These are phyloP conservation scores for Podilymbus podiceps DNA, from an alignment of 2,113 vertebrate species.

Conservation along the genomic window DNA sequence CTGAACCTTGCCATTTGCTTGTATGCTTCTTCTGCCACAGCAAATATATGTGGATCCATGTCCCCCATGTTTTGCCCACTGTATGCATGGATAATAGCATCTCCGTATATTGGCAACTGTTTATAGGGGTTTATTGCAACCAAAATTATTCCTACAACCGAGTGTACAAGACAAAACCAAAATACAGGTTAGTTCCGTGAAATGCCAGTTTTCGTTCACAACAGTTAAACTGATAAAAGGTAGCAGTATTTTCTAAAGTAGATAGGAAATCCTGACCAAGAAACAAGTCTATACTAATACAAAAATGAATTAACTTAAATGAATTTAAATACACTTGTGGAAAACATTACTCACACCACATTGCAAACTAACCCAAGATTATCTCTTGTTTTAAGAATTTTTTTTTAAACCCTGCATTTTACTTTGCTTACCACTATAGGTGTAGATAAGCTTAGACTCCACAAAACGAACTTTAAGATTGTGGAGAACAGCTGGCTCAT, in stretches of 20 bases:
- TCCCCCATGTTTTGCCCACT: conserved; percentile 97
- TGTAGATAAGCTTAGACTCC: conserved; percentile 96
- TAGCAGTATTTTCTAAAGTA: not conserved
- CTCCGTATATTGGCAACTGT: conserved; percentile 91
- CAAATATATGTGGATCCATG: conserved; percentile 99
- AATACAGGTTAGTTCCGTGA: not conserved
- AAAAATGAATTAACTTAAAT: not conserved
- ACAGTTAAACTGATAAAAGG: not conserved
- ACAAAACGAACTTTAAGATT: conserved; percentile 93
- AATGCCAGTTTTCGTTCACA: not conserved
- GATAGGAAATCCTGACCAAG: not conserved
- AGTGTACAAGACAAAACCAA: not conserved
- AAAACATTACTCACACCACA: not conserved
- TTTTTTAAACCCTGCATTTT: not conserved
- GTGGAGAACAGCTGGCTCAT: conserved; percentile 93
- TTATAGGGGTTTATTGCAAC: conserved; percentile 98
- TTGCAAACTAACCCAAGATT: not conserved
- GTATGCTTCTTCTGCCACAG: conserved; percentile 97
- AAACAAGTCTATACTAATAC: not conserved
- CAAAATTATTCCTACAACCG: conserved; percentile 88
- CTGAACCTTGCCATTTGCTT: conserved; percentile 97
- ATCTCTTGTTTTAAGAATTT: not conserved
- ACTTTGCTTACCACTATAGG: conserved; percentile 88
- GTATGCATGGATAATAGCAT: conserved; percentile 95
- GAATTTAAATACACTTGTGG: not conserved